Conservation (phyloP, 2,797 vertebrate species). For the Gephyroberyx darwinii region DNA sequence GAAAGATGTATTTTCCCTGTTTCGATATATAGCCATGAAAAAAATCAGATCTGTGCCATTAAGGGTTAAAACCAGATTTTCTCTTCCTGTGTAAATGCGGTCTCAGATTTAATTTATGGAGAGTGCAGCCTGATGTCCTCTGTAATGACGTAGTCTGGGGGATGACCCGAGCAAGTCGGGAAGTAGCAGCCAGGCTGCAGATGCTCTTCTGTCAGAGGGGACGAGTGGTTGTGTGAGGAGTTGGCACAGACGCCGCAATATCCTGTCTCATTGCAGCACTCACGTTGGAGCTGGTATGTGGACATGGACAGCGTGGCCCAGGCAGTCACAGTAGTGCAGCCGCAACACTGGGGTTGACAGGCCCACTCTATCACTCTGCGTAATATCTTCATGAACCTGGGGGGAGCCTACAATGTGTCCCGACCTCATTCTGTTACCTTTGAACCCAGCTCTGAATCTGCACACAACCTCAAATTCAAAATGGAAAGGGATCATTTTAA, state of each 20-base stretch:
- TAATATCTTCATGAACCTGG: slow-evolving; percentile 52
- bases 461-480: slow-evolving; percentile 26
- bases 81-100: slow-evolving; percentile 62
- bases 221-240: slow-evolving; percentile 67
- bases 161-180: slow-evolving; percentile 68
- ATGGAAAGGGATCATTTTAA: slow-evolving; percentile 40
- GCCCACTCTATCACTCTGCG: slow-evolving; percentile 52
- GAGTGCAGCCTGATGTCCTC: slow-evolving; percentile 76
- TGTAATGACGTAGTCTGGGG: slow-evolving; percentile 77
- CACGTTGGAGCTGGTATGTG: slow-evolving; percentile 67
- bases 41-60: slow-evolving; percentile 19
- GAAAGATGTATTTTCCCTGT: not conserved
- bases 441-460: slow-evolving; percentile 22
- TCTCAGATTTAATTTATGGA: slow-evolving; percentile 77
- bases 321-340: slow-evolving; percentile 66
- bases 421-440: slow-evolving; percentile 35
- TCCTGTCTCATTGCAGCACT: slow-evolving; percentile 73
- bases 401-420: slow-evolving; percentile 46
- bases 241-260: slow-evolving; percentile 67
- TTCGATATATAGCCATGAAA: not conserved
- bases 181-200: slow-evolving; percentile 70
- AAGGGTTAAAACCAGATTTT: slow-evolving; percentile 58
- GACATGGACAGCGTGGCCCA: slow-evolving; percentile 57
- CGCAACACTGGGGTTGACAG: slow-evolving; percentile 64
- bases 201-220: slow-evolving; percentile 70